Conservation (phyloP, 2,113 vertebrate genomes). For the Actinemys pallida region DNA sequence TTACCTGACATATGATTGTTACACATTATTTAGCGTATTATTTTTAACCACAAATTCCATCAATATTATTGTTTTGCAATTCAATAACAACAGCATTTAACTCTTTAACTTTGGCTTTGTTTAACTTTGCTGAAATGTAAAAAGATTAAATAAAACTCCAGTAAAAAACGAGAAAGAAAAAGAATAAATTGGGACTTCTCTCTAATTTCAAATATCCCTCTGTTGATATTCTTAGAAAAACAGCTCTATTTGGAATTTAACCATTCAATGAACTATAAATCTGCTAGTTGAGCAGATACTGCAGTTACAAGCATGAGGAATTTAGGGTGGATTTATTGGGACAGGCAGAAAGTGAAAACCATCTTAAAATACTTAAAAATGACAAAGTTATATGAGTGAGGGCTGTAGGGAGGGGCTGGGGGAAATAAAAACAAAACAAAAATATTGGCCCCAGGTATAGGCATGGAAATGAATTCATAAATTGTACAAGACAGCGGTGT, state of each 20-base stretch:
- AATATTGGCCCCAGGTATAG: conserved; percentile 53
- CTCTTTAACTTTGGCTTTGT: not conserved
- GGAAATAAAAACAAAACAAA: conserved; percentile 6
- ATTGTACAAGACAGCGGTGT: conserved; percentile 68
- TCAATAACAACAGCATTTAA: not conserved
- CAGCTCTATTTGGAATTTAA: conserved; percentile 38
- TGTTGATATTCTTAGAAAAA: conserved; percentile 10
- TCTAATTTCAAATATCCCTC: not conserved
- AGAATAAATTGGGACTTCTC: not conserved
- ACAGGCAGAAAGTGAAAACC: conserved; percentile 66
- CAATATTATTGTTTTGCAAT: not conserved
- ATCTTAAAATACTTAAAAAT: conserved; percentile 74
- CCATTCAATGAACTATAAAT: conserved; percentile 41
- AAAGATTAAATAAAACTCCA: not conserved
- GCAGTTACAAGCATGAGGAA: conserved; percentile 47
- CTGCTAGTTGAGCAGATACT: conserved; percentile 48
- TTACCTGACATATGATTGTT: not conserved
- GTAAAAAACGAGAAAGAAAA: not conserved
- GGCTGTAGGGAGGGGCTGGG: not conserved
- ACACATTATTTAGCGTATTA: not conserved
- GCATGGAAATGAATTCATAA: conserved; percentile 74
- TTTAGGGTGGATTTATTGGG: conserved; percentile 66
- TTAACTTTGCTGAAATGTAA: not conserved
- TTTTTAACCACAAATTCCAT: not conserved
- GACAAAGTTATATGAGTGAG: conserved; percentile 67